These are phyloP conservation scores for Alcis repandata DNA, from an alignment of 2,888 invertebrate genomes.

Conservation along the genomic window DNA sequence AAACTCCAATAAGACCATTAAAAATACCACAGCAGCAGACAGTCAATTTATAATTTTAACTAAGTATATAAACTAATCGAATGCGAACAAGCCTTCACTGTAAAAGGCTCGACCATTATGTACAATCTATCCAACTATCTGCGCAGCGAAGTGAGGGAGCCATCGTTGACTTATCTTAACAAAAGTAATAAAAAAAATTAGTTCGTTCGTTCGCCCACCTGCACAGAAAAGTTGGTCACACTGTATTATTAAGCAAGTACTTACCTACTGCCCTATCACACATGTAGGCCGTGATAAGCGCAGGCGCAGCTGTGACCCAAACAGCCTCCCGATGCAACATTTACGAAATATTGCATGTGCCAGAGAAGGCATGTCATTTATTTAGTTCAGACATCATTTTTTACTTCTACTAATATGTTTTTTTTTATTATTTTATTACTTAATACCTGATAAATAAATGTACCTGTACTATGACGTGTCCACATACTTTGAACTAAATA, in stretches of 20 bases:
- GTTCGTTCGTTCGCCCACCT: not conserved
- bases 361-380: constrained; percentile 14
- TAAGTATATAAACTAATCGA: constrained; percentile 15
- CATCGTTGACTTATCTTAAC: not conserved
- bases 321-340: constrained; percentile 46
- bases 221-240: not conserved
- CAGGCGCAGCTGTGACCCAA: constrained; percentile 80
- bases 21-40: constrained; percentile 40
- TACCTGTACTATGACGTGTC: too few species aligned
- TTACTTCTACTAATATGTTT: too few species aligned
- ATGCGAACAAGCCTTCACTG: constrained; percentile 10
- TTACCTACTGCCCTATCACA: constrained; percentile 59
- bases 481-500: too few species aligned
- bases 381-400: too few species aligned
- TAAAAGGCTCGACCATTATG: constrained; percentile 14
- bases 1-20: not conserved
- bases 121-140: not conserved
- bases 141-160: not conserved
- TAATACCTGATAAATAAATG: too few species aligned
- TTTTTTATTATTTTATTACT: too few species aligned
- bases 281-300: constrained; percentile 66
- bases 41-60: constrained; percentile 3
- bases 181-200: not conserved
- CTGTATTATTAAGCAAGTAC: constrained; percentile 57
- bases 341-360: constrained; percentile 44